Base-by-base conservation (phyloP, 2,113 vertebrate species). In the Oceanites oceanicus region DNA sequence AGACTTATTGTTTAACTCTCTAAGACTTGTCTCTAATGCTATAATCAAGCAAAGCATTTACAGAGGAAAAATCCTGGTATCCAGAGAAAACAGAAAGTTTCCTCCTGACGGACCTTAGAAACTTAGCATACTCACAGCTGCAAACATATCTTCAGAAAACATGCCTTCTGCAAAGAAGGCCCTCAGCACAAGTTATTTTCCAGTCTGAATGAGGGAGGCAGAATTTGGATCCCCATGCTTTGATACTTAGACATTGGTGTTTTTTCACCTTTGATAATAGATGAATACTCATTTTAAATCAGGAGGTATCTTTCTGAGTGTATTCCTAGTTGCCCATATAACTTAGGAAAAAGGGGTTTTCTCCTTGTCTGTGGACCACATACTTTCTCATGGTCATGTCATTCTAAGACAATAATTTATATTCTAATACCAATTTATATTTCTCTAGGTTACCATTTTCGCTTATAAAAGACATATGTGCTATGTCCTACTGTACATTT, bases 311-410 rank as follows among this genome's bases (percentile, higher is more conserved):
- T 32, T 76, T 75, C 38, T 45, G 19, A 40, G 3, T 44, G 22
- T 52, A 30, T 30, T 58, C 27, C 19, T 13, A 2, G 7, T n/a
- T 86, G 29, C 5, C 22, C 45, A 10, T 23, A 34, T 25, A 80
- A 42, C 8, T 80, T 56, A 36, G 5, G 13, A n/a, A 59, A 58
- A 50, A 22, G 2, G 2, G 1, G 0, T 5, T 62, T 82, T 74
- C 6, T 63, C 23, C 62, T 58, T 6, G 4, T 12, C n/a, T 50
- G 11, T 47, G 44, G 32, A 20, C 8, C 16, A 15, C 17, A 11
- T 42, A 21, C 3, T n/a, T 50, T 32, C 21, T 66, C 5, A 2
- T 22, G 11, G 20, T n/a, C 9, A 15, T 40, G 13, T 85, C 2
- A 19, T 63, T 76, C 27, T 68, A 50, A 53, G 11, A 21, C 7